Evolutionary conservation across 2,888 invertebrate genomes (phyloP).

Genomic region (Euspilapteryx auroguttella): DNA sequence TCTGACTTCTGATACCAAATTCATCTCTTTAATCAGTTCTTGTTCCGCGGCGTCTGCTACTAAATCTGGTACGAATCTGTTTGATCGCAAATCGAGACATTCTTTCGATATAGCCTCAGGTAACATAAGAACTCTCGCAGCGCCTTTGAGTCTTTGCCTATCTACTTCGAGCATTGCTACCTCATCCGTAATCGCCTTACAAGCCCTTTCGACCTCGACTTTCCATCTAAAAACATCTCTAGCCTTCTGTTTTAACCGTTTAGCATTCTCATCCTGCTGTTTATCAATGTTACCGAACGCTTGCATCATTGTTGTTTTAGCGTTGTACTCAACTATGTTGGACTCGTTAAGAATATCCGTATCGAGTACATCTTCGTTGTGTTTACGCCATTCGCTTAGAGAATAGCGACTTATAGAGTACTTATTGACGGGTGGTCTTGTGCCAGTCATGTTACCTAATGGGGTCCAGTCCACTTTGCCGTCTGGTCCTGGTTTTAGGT

Average conservation of each 20-base stretch:
- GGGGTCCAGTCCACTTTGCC: slow-evolving; percentile 77
- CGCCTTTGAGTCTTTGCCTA: slow-evolving; percentile 67
- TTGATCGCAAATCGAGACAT: slow-evolving; percentile 71
- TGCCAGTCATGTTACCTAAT: slow-evolving; percentile 69
- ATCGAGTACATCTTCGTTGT: slow-evolving; percentile 57
- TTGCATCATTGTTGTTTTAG: slow-evolving; percentile 65
- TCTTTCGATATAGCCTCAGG: slow-evolving; percentile 78
- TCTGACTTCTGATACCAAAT: slow-evolving; percentile 70
- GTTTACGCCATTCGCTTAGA: slow-evolving; percentile 71
- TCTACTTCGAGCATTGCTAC: slow-evolving; percentile 69
- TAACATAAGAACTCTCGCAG: slow-evolving; percentile 66
- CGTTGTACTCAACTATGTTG: slow-evolving; percentile 62
- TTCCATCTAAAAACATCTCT: slow-evolving; percentile 76
- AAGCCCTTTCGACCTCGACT: slow-evolving; percentile 70
- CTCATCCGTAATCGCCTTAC: slow-evolving; percentile 70
- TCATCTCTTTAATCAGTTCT: slow-evolving; percentile 74
- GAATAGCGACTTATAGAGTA: slow-evolving; percentile 75
- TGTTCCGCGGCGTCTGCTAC: slow-evolving; percentile 77
- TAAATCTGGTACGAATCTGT: slow-evolving; percentile 71
- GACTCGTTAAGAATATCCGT: slow-evolving; percentile 52
- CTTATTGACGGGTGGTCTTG: slow-evolving; percentile 73
- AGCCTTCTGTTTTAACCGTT: slow-evolving; percentile 65
- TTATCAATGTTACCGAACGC: slow-evolving; percentile 68
- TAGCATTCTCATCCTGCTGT: slow-evolving; percentile 68
- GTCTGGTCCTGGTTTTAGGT: slow-evolving; percentile 66